Evolutionary conservation across 2,888 invertebrate species (phyloP), one percentile per base, ranked within the genome.

Genomic region (Brachylomia viminalis): DNA sequence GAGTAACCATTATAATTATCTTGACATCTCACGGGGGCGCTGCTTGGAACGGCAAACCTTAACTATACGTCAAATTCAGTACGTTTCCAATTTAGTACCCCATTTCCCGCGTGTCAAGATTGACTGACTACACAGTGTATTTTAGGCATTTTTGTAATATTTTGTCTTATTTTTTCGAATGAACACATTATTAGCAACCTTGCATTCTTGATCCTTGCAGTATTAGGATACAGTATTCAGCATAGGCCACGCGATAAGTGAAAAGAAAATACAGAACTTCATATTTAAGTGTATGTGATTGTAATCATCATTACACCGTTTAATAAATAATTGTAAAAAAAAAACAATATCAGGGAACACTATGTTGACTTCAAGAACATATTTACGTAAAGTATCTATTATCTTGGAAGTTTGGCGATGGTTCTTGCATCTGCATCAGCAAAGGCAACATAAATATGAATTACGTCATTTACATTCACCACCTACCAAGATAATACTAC

Each of bases 141-240:
- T 58, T 77, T 66, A 54, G 45, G 56, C 54, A 54, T 58, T n/a
- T 58, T 72, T 5, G 23, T n/a, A 64, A 67, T 13, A 30, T 65
- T 71, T 85, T 62, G 45, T 67, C 70, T 72, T 84, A 82, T 79
- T 74, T 75, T 72, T 80, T 81, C 75, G 58, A 86, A 75, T 78
- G 79, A 82, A 82, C 67, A 79, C 77, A 79, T 83, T 67, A 71
- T 59, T 85, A 82, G 77, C 71, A 74, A 77, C 77, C 82, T 74
- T 83, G 80, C 72, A 67, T 66, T 75, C 58, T 69, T 61, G 64
- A 77, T 62, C 62, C 38, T 70, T 74, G 47, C 47, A 59, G 27
- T 61, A n/a, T 38, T 58, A 54, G 58, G 61, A 62, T 72, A 49
- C 54, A 66, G 33, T 52, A 38, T 27, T 67, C 54, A 71, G 54